phyloP scores from a whole-genome alignment of 2,888 invertebrate genomes.

The Rhaphigaster nebulosa region DNA sequence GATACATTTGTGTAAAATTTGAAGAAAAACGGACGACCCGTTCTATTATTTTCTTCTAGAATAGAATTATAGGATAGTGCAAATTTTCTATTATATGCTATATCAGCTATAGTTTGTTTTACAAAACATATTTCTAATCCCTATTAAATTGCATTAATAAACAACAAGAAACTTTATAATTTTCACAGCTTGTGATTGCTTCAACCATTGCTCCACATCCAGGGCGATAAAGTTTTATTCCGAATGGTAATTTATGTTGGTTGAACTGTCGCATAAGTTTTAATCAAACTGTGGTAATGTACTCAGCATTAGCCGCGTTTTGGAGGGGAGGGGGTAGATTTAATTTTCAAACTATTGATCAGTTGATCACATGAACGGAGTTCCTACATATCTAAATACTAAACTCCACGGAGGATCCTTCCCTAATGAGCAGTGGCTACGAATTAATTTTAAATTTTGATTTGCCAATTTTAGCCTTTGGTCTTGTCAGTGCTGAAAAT shows the following conservation, averaged over 20 bases:
- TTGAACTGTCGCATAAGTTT: neutral
- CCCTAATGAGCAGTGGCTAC: neutral
- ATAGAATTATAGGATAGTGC: too few relatives aligned
- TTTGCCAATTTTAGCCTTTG: neutral
- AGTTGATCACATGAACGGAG: neutral
- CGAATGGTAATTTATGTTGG: constrained; percentile 25
- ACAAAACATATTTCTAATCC: too few relatives aligned
- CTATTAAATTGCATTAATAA: neutral
- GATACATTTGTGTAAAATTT: too few relatives aligned
- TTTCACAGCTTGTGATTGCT: neutral
- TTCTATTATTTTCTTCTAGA: too few relatives aligned
- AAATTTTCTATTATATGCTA: too few relatives aligned
- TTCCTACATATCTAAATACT: constrained; percentile 11
- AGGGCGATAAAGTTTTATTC: neutral
- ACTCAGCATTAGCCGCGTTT: neutral
- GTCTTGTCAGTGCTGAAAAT: neutral
- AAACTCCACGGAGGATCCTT: neutral
- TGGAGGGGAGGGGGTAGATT: neutral
- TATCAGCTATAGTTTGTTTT: too few relatives aligned
- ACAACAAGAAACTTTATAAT: neutral
- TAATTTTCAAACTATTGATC: constrained; percentile 31
- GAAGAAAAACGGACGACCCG: too few relatives aligned
- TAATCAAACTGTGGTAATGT: neutral
- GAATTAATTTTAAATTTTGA: constrained; percentile 27
- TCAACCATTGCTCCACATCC: neutral